Base-by-base conservation (phyloP, 2,888 invertebrate species). In the Sarcophaga carnaria region DNA sequence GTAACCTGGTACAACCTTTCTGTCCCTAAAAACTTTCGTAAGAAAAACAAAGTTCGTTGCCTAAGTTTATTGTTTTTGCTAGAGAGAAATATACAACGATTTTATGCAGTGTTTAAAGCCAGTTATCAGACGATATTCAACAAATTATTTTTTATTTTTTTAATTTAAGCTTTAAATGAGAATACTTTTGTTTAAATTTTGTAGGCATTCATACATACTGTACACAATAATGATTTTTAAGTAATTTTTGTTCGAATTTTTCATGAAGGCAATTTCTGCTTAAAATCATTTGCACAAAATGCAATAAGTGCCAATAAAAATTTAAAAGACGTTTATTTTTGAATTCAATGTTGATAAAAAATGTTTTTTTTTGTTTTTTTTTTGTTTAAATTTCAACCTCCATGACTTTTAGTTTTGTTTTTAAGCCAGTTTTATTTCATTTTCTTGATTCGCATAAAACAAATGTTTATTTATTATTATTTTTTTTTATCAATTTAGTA, bases 401-500 rank as follows among this genome's bases (percentile, higher is more conserved):
- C 70, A 80, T 60, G 63, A 20, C 25, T 74, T 74, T 62, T 72
- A 5, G 60, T 67, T 69, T 78, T 22, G 45, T 63, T 79, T 72
- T 27, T 10, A 25, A 60, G 54, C 10, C 20, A 47, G 54, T 60
- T 69, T 27, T 10, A 22, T 45, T 22, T 78, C 1, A 8, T 63
- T 6, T 49, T 11, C 22, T 71, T 22, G 77, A 54, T 79, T 79
- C 74, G 75, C 64, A 66, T 75, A 47, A 47, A 70, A 47, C 17
- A 75, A 82, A 79, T 64, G 70, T 27, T 37, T 37, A 37, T 37
- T 37, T 37, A 37, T 37, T 37, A 37, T 37, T 8, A 10, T 37
- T 37, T 37, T 37, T 37, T 10, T 66, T 78, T 64, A 71, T 25
- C 27, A 83, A 72, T 83, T 71, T 37, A 64, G 71, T 66, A 72